Evolutionary conservation across 2,797 vertebrate genomes (phyloP).

Genomic region (Anguilla marmorata): DNA sequence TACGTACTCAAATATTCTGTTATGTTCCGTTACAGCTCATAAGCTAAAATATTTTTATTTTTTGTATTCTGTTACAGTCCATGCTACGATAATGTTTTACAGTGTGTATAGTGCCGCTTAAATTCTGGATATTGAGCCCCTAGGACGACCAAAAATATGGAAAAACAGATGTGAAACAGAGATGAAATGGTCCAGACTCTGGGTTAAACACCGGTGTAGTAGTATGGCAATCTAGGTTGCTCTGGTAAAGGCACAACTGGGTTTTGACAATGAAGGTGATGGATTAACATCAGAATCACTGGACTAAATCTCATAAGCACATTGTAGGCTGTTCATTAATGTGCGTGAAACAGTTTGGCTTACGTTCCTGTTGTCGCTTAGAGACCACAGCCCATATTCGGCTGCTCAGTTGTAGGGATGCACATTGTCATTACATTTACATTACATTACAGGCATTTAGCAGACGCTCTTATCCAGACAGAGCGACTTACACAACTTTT

Average conservation of each 20-base stretch:
- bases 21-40: not conserved
- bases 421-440: not conserved
- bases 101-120: not conserved
- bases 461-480: no score
- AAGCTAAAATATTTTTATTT: no score
- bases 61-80: not conserved
- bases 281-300: not conserved
- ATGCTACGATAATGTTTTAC: not conserved
- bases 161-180: not conserved
- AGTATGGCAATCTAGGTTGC: not conserved
- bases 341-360: not conserved
- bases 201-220: not conserved
- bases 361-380: not conserved
- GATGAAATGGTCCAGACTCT: not conserved
- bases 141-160: not conserved
- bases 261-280: not conserved
- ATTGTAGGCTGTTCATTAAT: not conserved
- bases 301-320: not conserved
- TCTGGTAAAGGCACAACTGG: no score
- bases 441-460: no score
- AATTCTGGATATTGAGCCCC: not conserved
- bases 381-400: not conserved
- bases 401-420: not conserved
- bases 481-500: no score
- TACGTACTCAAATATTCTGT: not conserved